Evolutionary conservation across 2,888 invertebrate species (phyloP), one percentile per base, ranked within the genome.

Genomic region (Drosophila subsilvestris): DNA sequence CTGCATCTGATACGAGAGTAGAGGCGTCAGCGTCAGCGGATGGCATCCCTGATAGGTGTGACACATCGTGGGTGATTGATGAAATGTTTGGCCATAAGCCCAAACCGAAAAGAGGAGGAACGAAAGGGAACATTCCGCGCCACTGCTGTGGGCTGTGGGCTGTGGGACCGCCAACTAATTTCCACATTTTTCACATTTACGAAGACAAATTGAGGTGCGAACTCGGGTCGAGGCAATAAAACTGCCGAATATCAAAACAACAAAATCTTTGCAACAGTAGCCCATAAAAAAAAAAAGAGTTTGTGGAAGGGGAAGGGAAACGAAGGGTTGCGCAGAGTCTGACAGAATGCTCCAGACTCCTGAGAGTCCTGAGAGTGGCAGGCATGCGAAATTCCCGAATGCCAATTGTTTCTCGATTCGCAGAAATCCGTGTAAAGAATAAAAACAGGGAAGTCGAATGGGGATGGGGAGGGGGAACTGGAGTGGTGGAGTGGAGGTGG

Each of bases 161-260:
- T n/a, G n/a, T n/a, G 10, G 29, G 10, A 75, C 79, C 85, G 75
- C 74, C 76, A 90, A 84, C 90, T 91, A 90, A 90, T 91, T 90
- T 91, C 91, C 91, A 90, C 91, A 90, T 89, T 91, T 90, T 90
- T 90, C 91, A 85, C 91, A 90, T 90, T 90, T 90, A 80, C 90
- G 89, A 90, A 90, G 90, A 90, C 90, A 90, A 90, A 90, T 90
- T 91, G 90, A 90, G 90, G 90, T 90, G 90, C 91, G 89, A 91
- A 90, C 91, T 88, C 89, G 87, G 89, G 91, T 90, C 90, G 90
- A 89, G 89, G 89, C 89, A 90, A 91, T 90, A 90, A 90, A 90
- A 90, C 67, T 85, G 83, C 60, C 88, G 78, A 80, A 85, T 90
- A 89, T 89, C 90, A 87, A 89, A 86, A 88, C 89, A 87, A 82